These are phyloP conservation scores for Squalus acanthias DNA, from an alignment of 2,797 vertebrate species.

Conservation along the genomic window DNA sequence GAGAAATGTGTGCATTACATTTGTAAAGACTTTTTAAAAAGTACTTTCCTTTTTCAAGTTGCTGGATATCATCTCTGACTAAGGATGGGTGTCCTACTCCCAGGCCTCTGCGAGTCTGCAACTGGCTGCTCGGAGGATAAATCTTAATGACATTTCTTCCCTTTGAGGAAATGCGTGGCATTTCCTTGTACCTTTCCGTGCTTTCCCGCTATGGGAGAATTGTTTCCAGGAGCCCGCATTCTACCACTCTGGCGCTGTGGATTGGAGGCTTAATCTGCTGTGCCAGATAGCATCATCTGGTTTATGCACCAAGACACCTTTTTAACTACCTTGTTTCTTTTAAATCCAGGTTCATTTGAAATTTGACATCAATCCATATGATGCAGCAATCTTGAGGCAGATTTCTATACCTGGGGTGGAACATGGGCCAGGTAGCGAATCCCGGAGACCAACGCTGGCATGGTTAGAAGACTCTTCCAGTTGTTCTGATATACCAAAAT, in stretches of 20 bases:
- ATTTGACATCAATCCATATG: constrained; percentile 95
- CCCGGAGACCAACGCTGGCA: constrained; percentile 81
- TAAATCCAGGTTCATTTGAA: constrained; percentile 84
- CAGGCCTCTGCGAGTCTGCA: neutral
- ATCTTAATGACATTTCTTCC: neutral
- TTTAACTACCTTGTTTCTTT: constrained; percentile 33
- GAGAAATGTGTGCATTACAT: neutral
- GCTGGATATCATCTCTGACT: neutral
- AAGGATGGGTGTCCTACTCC: neutral
- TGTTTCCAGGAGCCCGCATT: neutral
- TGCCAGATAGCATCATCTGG: neutral
- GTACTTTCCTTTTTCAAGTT: neutral
- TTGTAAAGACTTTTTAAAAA: neutral
- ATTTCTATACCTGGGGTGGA: constrained; percentile 79
- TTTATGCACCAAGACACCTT: neutral
- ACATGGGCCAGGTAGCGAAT: constrained; percentile 73
- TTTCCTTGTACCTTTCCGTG: neutral
- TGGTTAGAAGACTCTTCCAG: constrained; percentile 94
- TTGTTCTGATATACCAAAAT: constrained; percentile 94
- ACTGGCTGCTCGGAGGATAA: neutral
- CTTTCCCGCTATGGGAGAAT: neutral
- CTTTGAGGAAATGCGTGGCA: neutral
- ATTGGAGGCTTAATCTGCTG: neutral
- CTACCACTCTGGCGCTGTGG: neutral
- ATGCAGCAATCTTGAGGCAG: constrained; percentile 88